A percentile compares a stretch with the other conserved stretches of the same genome.
These are phyloP conservation scores for Thumatha senex DNA, from an alignment of 2,888 invertebrate genomes.

Conservation along the genomic window DNA sequence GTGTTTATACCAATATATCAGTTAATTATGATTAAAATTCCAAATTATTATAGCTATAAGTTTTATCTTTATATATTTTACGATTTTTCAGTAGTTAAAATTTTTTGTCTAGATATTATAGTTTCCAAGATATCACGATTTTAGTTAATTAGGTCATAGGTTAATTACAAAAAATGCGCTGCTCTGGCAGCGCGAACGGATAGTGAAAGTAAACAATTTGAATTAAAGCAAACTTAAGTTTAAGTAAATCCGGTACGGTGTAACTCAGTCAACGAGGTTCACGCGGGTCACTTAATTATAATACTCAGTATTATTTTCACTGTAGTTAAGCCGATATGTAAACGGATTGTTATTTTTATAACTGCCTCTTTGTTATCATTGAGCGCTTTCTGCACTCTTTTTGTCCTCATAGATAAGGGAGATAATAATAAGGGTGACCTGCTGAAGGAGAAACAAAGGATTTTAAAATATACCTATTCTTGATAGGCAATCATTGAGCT, in stretches of 20 bases:
- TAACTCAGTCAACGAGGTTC: constrained; percentile 39
- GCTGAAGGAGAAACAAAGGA: constrained; percentile 8
- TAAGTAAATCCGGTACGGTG: constrained; percentile 9
- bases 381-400: constrained; percentile 12
- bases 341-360: constrained; percentile 53
- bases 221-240: too few species aligned
- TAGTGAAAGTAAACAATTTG: too few species aligned
- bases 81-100: too few species aligned
- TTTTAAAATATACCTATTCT: constrained; percentile 33
- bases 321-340: constrained; percentile 48
- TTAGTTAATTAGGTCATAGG: too few species aligned
- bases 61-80: too few species aligned
- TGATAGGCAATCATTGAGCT: constrained; percentile 38
- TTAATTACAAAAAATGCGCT: too few species aligned
- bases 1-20: too few species aligned
- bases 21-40: too few species aligned
- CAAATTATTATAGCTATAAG: too few species aligned
- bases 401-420: constrained; percentile 30
- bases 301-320: constrained; percentile 47
- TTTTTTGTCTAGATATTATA: too few species aligned
- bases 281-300: constrained; percentile 59
- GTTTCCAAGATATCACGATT: too few species aligned
- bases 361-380: constrained; percentile 44
- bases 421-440: constrained; percentile 33
- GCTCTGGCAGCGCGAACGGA: too few species aligned